These are phyloP conservation scores for Sorex fumeus DNA, from an alignment of 2,113 vertebrate species.

Conservation along the genomic window DNA sequence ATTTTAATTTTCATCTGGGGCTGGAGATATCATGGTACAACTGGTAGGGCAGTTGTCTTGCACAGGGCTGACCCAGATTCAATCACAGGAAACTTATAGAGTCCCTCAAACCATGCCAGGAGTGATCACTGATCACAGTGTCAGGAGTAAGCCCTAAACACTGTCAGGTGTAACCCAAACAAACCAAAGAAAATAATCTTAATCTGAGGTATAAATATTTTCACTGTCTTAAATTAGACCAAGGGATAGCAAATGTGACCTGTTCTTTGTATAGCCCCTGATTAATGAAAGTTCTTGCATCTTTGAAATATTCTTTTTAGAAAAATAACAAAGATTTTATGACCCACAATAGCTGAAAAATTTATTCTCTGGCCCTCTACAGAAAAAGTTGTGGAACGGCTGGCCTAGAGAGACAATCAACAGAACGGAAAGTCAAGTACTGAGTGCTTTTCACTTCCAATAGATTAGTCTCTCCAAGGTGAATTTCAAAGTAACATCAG, in stretches of 20 bases:
- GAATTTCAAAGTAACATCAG: slow-evolving; percentile 12
- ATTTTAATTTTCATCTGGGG: too few species aligned
- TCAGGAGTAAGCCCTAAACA: too few species aligned
- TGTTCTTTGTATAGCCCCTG: neutral
- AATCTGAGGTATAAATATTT: slow-evolving; percentile 33
- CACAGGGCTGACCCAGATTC: too few species aligned
- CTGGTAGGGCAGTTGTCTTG: too few species aligned
- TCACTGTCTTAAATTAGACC: slow-evolving; percentile 49
- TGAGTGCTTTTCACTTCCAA: slow-evolving; percentile 29
- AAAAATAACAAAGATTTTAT: slow-evolving; percentile 33
- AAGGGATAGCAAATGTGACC: neutral
- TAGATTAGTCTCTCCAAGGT: neutral
- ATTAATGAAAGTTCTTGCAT: slow-evolving; percentile 30
- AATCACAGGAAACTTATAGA: too few species aligned
- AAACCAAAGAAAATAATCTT: slow-evolving; percentile 7
- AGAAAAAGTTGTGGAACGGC: neutral
- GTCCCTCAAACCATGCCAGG: too few species aligned
- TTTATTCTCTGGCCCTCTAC: neutral
- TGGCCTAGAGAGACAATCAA: neutral
- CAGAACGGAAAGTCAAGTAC: slow-evolving; percentile 37
- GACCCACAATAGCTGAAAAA: slow-evolving; percentile 54
- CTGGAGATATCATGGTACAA: too few species aligned
- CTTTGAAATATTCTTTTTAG: slow-evolving; percentile 7
- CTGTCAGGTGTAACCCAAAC: neutral
- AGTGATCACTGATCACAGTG: too few species aligned